Percentiles rank a stretch among this genome's conserved stretches.
phyloP scores from a whole-genome alignment of 2,888 invertebrate genomes.

The Siphlonurus alternatus region DNA sequence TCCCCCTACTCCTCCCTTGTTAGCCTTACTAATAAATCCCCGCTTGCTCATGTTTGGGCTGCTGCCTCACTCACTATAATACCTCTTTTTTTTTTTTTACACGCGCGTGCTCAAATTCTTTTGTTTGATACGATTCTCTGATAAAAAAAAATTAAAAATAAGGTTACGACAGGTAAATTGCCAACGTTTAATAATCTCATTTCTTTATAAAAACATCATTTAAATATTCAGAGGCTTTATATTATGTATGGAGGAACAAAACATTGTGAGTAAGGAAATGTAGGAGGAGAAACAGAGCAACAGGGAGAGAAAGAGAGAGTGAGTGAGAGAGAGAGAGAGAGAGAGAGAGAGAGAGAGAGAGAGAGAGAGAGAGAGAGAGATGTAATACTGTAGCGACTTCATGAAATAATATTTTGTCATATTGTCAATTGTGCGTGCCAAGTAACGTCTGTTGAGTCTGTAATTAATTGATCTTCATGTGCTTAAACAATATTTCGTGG shows the following conservation, averaged over 20 bases:
- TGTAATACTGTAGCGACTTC: too few relatives aligned
- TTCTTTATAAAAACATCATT: too few relatives aligned
- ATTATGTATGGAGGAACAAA: too few relatives aligned
- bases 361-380: too few relatives aligned
- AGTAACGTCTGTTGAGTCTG: too few relatives aligned
- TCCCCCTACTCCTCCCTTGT: background rate
- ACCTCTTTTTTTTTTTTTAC: background rate
- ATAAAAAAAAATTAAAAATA: background rate
- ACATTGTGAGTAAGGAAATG: slow-evolving; percentile 10
- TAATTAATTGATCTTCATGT: too few relatives aligned
- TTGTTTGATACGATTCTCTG: background rate
- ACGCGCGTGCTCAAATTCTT: background rate
- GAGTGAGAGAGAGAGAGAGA: background rate
- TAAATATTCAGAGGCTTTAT: too few relatives aligned
- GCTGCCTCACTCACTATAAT: background rate
- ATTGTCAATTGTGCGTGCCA: too few relatives aligned
- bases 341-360: slow-evolving; percentile 8
- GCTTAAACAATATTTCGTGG: too few relatives aligned
- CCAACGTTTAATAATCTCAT: background rate
- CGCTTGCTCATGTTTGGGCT: too few relatives aligned
- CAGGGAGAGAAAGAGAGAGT: slow-evolving; percentile 6
- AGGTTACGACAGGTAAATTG: background rate
- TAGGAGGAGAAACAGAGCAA: slow-evolving; percentile 11
- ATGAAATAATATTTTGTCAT: too few relatives aligned
- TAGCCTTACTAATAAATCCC: background rate